These are phyloP conservation scores for Delphinapterus leucas DNA, from an alignment of 2,113 vertebrate species.

Conservation along the genomic window DNA sequence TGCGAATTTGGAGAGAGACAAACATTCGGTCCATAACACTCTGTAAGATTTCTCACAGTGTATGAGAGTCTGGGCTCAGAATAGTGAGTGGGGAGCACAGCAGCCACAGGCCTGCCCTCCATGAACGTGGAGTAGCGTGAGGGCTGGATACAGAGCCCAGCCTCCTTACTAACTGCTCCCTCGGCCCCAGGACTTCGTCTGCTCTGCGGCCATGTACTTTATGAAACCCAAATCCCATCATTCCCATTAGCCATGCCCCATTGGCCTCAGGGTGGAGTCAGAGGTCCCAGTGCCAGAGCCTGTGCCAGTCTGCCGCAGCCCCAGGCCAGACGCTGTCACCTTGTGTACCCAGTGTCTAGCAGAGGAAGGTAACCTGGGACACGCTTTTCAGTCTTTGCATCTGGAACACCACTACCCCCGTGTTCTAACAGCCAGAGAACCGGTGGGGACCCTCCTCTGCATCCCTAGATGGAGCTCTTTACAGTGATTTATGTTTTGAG, in stretches of 20 bases:
- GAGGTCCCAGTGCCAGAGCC: neutral
- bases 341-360: neutral
- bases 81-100: neutral
- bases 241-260: accelerated
- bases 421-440: neutral
- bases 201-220: neutral
- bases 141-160: neutral
- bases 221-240: neutral
- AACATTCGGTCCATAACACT: neutral
- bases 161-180: neutral
- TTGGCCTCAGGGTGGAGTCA: neutral
- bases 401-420: accelerated
- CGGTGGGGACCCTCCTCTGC: neutral
- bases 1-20: neutral
- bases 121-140: neutral
- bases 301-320: neutral
- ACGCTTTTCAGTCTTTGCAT: too few species aligned
- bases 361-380: neutral
- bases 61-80: neutral
- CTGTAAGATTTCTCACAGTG: neutral
- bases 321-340: neutral
- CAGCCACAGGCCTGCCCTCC: neutral
- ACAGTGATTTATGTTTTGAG: neutral
- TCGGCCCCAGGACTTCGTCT: accelerated
- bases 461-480: slow-evolving; percentile 37